phyloP scores from a whole-genome alignment of 2,113 vertebrate species.

The Trichomycterus rosablanca region DNA sequence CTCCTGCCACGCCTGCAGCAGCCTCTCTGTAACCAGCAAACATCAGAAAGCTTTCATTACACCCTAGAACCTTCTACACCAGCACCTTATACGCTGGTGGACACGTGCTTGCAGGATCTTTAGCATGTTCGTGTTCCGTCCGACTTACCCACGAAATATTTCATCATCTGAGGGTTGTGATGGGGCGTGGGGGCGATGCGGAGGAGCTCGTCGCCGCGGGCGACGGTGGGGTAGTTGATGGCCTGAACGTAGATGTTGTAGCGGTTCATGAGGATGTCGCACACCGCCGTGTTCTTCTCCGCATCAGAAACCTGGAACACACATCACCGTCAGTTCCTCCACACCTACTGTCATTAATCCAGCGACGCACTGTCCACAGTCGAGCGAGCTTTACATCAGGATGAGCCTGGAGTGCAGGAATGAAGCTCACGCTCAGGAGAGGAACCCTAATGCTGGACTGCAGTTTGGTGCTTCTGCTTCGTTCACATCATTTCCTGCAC shows the following conservation, averaged over 20 bases:
- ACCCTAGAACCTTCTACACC: background rate
- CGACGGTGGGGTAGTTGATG: conserved; percentile 93
- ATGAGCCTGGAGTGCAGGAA: too few relatives aligned
- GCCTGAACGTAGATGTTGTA: conserved; percentile 96
- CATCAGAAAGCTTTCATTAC: too few relatives aligned
- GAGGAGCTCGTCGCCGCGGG: conserved; percentile 87
- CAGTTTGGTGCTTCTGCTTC: too few relatives aligned
- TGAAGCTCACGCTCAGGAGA: too few relatives aligned
- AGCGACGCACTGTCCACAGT: too few relatives aligned
- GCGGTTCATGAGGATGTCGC: conserved; percentile 86
- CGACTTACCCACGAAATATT: conserved; percentile 85
- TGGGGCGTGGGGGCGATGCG: conserved; percentile 93
- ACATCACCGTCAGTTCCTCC: too few relatives aligned
- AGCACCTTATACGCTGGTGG: background rate
- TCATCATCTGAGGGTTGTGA: conserved; percentile 97
- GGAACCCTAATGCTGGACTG: too few relatives aligned
- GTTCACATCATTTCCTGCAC: too few relatives aligned
- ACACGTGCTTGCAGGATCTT: background rate
- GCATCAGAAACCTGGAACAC: conserved; percentile 79
- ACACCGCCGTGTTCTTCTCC: conserved; percentile 88
- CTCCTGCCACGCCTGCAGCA: conserved; percentile 82
- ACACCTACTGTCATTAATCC: too few relatives aligned
- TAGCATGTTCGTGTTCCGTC: background rate
- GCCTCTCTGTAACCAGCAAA: conserved; percentile 68
- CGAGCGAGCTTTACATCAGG: too few relatives aligned